A percentile compares a stretch with the other conserved stretches of the same genome.
These are phyloP conservation scores for Orchestes rusci DNA, from an alignment of 2,888 invertebrate genomes.

Conservation along the genomic window DNA sequence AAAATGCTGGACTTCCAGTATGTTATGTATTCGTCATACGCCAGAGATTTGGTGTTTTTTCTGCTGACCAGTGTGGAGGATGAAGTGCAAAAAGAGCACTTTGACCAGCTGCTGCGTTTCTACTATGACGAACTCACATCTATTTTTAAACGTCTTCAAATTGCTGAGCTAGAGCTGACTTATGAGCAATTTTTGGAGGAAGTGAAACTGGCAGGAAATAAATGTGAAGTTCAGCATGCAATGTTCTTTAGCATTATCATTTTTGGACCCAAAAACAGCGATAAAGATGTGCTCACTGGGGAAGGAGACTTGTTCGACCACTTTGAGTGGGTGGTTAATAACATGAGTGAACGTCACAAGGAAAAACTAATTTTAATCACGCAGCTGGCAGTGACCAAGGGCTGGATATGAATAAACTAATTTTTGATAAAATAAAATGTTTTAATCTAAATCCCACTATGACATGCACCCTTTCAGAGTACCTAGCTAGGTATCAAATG, in stretches of 20 bases:
- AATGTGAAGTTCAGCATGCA: constrained; percentile 2
- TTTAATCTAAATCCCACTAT: too few species aligned
- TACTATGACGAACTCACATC: constrained; percentile 6
- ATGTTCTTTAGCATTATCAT: constrained; percentile 5
- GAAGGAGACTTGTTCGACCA: constrained; percentile 6
- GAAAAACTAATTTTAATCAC: constrained; percentile 2
- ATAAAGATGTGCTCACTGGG: background rate
- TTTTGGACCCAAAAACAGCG: constrained; percentile 3
- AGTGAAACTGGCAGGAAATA: background rate
- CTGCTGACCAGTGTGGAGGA: constrained; percentile 13
- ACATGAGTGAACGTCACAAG: constrained; percentile 1
- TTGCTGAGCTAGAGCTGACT: constrained; percentile 5
- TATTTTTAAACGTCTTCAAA: background rate
- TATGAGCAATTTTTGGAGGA: constrained; percentile 7
- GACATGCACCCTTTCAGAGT: too few species aligned
- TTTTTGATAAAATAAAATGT: too few species aligned
- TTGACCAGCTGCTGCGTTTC: constrained; percentile 13
- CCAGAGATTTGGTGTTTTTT: constrained; percentile 15
- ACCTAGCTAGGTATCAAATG: too few species aligned
- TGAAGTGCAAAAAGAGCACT: constrained; percentile 4
- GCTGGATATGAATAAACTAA: too few species aligned
- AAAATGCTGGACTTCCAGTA: constrained; percentile 18
- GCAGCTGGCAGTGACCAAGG: background rate
- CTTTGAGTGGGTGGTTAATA: constrained; percentile 3
- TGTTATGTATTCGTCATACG: constrained; percentile 6